phyloP scores from a whole-genome alignment of 2,113 vertebrate species.

The Cyprinodon brontotheroides region DNA sequence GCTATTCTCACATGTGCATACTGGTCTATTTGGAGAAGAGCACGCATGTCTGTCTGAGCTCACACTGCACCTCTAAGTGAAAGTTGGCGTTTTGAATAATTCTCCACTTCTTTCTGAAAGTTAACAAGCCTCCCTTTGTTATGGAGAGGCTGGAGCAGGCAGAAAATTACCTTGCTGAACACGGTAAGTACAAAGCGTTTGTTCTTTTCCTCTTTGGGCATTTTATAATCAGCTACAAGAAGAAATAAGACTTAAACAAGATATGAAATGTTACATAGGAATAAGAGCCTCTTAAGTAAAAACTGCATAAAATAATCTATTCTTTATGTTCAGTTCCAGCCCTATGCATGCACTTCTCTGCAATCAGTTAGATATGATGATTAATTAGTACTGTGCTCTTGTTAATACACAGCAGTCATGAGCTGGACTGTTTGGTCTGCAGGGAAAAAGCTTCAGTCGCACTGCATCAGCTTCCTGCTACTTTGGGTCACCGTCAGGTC shows the following conservation, averaged over 20 bases:
- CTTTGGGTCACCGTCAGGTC: constrained; percentile 47
- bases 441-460: constrained; percentile 31
- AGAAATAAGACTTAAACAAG: constrained; percentile 19
- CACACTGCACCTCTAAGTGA: neutral
- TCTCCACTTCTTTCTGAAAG: constrained; percentile 18
- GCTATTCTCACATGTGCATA: constrained; percentile 34
- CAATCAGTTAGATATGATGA: constrained; percentile 34
- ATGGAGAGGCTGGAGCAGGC: constrained; percentile 19
- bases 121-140: constrained; percentile 35
- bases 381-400: constrained; percentile 46
- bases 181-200: constrained; percentile 3
- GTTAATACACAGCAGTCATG: constrained; percentile 29
- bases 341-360: constrained; percentile 25
- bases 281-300: neutral
- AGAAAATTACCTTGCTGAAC: constrained; percentile 30
- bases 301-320: constrained; percentile 17
- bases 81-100: neutral
- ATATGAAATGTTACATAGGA: constrained; percentile 16
- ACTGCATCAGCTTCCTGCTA: constrained; percentile 22
- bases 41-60: constrained; percentile 5
- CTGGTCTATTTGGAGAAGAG: constrained; percentile 26
- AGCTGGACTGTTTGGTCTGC: constrained; percentile 4
- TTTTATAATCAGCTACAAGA: constrained; percentile 50
- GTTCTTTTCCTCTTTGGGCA: constrained; percentile 18
- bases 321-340: constrained; percentile 26